A percentile compares a stretch with the other conserved stretches of the same genome.
Evolutionary conservation across 1,140 invertebrate genomes (phyloP).

Genomic region (Dinoponera quadriceps): DNA sequence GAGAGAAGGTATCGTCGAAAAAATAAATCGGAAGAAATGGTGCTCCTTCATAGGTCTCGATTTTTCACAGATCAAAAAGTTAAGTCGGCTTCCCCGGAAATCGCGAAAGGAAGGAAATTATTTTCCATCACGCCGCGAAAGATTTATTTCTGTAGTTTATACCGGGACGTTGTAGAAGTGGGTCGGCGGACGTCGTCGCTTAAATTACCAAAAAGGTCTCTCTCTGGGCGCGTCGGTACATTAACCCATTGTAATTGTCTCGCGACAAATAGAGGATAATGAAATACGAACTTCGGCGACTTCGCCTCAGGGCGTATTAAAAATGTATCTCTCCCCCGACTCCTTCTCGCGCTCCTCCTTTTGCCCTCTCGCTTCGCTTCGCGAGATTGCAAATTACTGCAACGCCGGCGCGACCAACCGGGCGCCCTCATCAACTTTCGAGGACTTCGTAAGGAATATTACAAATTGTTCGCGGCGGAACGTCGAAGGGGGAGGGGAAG

Average conservation of each 20-base stretch:
- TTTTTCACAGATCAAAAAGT: not conserved
- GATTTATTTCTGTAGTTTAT: conserved; percentile 6
- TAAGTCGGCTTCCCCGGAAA: not conserved
- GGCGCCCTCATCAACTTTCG: conserved; percentile 52
- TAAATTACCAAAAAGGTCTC: conserved; percentile 21
- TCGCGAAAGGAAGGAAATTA: not conserved
- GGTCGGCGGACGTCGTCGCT: not conserved
- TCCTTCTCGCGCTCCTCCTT: conserved; percentile 33
- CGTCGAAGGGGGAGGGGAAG: conserved; percentile 16
- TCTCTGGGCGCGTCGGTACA: not conserved
- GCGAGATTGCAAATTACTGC: conserved; percentile 61
- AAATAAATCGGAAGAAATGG: not conserved
- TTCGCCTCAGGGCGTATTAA: conserved; percentile 30
- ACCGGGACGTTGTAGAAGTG: not conserved
- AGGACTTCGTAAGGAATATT: conserved; percentile 68
- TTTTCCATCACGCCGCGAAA: not conserved
- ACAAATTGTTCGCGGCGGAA: conserved; percentile 59
- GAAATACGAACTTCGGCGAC: conserved; percentile 43
- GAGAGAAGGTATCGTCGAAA: not conserved
- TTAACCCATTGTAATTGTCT: conserved; percentile 35
- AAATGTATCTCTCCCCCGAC: conserved; percentile 46
- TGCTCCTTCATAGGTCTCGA: not conserved
- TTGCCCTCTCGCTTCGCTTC: conserved; percentile 40
- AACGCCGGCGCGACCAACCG: conserved; percentile 31
- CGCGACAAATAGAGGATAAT: conserved; percentile 36